Base-by-base conservation (phyloP, 2,113 vertebrate species). In the Phalacrocorax brasilianus region DNA sequence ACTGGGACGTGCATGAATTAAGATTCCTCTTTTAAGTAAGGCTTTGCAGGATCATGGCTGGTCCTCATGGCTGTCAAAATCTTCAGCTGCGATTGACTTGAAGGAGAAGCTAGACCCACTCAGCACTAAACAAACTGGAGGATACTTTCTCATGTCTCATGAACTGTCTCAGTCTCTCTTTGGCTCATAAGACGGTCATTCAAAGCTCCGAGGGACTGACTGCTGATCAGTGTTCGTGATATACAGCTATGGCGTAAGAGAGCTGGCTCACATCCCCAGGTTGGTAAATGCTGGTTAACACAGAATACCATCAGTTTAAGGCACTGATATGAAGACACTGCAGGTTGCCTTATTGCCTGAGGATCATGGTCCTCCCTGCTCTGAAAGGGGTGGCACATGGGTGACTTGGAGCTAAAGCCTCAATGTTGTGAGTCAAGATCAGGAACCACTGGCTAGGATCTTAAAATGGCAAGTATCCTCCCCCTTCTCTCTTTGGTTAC, bases 11-110 rank as follows among this genome's bases (percentile, higher is more conserved):
- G 87, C 55, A 38, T 35, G 89, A 94, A 88, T 95, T 78, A 42
- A 65, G 68, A 93, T 87, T 92, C 59, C n/a, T 67, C 59, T 85
- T 81, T 62, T 53, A 85, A 79, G 58, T 62, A 65, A 94, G 77
- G 66, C 62, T 95, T 88, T 95, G 92, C 91, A 92, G 81, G 92
- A 89, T 92, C 84, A 82, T 73, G 84, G 49, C 95, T 87, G 56
- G 78, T 85, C 91, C 77, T 95, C 16, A 3, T 0, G 87, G 45
- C 55, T 95, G 80, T 47, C 73, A 70, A 89, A 95, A 78, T 79
- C 84, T 62, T 79, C 5, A 7, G 30, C 10, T 82, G 83, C 8
- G 0, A 56, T 11, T 85, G 53, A 70, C 77, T 92, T 40, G 14
- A 49, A 81, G 80, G 73, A 81, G 58, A 79, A 89, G 21, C 8